Evolutionary conservation across 1,140 invertebrate genomes (phyloP).

Genomic region (Aphaenogaster ashmeadi): DNA sequence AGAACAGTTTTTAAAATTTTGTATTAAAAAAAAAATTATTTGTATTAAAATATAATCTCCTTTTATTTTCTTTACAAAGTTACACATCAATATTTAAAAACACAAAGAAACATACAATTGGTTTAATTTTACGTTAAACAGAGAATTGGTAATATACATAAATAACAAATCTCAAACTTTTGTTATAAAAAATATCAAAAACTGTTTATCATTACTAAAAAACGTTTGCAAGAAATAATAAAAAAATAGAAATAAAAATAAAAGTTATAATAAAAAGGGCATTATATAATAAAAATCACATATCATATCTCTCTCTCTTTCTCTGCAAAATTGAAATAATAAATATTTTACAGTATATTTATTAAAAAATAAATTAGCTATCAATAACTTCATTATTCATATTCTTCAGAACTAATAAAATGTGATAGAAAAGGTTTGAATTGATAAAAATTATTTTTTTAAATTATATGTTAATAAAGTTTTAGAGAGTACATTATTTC

Average conservation of each 20-base stretch:
- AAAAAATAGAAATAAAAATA: not conserved
- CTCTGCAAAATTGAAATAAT: too few relatives aligned
- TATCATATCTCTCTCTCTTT: too few relatives aligned
- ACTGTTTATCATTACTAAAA: not conserved
- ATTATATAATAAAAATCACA: not conserved
- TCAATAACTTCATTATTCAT: too few relatives aligned
- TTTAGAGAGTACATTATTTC: too few relatives aligned
- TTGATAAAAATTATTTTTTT: too few relatives aligned
- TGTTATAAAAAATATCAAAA: conserved; percentile 18
- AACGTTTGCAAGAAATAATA: not conserved
- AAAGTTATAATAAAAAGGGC: not conserved
- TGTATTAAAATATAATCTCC: not conserved
- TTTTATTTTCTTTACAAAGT: not conserved
- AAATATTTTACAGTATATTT: too few relatives aligned
- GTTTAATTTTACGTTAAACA: not conserved
- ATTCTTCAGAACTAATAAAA: too few relatives aligned
- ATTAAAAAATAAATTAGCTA: too few relatives aligned
- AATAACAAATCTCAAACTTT: not conserved
- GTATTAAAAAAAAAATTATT: not conserved
- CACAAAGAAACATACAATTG: not conserved
- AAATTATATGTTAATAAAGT: too few relatives aligned
- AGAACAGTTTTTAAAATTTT: not conserved
- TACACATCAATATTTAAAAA: not conserved
- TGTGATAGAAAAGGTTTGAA: too few relatives aligned
- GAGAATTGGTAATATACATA: not conserved